Evolutionary conservation across 2,113 vertebrate species (phyloP).

Genomic region (Crotalus tigris): DNA sequence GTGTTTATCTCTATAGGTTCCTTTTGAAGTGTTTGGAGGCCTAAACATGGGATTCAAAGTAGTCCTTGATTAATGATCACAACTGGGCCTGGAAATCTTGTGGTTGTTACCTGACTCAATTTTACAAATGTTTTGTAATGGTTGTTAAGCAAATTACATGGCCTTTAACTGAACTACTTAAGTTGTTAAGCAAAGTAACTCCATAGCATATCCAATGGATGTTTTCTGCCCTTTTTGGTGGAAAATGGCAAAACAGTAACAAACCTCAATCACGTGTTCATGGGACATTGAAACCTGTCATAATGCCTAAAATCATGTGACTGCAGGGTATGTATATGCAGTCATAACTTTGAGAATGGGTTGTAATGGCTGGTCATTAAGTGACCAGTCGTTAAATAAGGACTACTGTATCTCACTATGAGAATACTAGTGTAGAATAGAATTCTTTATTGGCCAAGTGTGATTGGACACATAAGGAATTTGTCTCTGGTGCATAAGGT

Average conservation of each 20-base stretch:
- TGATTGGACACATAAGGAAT: too few relatives aligned
- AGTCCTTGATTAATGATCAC: neutral
- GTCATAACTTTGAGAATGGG: neutral
- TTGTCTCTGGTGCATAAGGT: too few relatives aligned
- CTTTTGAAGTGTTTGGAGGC: neutral
- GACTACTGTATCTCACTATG: neutral
- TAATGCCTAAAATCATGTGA: neutral
- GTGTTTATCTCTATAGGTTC: neutral
- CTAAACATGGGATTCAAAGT: neutral
- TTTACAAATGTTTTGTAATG: neutral
- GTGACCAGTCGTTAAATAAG: too few relatives aligned
- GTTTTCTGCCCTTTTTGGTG: neutral
- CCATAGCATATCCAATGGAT: neutral
- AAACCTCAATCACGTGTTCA: neutral
- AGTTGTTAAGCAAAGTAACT: neutral
- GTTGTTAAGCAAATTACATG: neutral
- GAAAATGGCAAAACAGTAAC: neutral
- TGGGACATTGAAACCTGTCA: neutral
- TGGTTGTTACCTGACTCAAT: neutral
- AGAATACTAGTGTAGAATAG: neutral
- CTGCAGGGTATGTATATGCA: neutral
- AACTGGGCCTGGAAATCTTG: neutral
- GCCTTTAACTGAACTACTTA: neutral
- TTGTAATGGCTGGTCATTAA: too few relatives aligned
- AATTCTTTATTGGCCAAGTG: too few relatives aligned